Percentiles rank a stretch among this genome's conserved stretches.
Evolutionary conservation across 2,888 invertebrate species (phyloP).

Genomic region (Malachius bipustulatus): DNA sequence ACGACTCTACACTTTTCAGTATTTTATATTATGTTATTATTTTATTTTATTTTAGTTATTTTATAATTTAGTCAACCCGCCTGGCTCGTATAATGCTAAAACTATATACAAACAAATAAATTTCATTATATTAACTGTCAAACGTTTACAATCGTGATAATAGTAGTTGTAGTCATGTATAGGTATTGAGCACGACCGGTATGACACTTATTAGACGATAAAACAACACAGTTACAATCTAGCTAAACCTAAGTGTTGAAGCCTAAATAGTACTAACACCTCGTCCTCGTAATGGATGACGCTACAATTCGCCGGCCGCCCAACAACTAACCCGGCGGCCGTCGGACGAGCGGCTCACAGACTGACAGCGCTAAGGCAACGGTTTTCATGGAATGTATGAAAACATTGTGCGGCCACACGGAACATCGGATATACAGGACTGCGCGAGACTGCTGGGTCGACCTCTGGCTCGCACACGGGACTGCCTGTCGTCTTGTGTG

Average conservation of each 20-base stretch:
- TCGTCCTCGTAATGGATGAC: too few relatives aligned
- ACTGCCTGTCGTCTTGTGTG: too few relatives aligned
- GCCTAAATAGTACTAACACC: constrained; percentile 37
- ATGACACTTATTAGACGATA: constrained; percentile 39
- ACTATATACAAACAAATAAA: constrained; percentile 32
- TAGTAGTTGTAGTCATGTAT: constrained; percentile 29
- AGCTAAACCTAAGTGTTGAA: constrained; percentile 40
- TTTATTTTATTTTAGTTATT: neutral
- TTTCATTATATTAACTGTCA: constrained; percentile 25
- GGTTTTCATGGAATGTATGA: constrained; percentile 39
- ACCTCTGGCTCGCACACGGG: too few relatives aligned
- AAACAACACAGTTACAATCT: constrained; percentile 41
- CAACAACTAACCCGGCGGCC: neutral
- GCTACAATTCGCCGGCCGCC: constrained; percentile 22
- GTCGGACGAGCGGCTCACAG: constrained; percentile 30
- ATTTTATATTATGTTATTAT: neutral
- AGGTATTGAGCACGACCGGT: constrained; percentile 38
- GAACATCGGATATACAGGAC: constrained; percentile 12
- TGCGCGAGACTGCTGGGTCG: too few relatives aligned
- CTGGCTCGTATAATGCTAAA: constrained; percentile 18
- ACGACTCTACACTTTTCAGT: neutral
- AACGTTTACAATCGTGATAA: constrained; percentile 33
- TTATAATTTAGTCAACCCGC: neutral
- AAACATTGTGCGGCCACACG: constrained; percentile 27
- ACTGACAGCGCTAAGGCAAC: constrained; percentile 38